Base-by-base conservation (phyloP, 2,888 invertebrate genomes). In the Lasius platythorax region DNA sequence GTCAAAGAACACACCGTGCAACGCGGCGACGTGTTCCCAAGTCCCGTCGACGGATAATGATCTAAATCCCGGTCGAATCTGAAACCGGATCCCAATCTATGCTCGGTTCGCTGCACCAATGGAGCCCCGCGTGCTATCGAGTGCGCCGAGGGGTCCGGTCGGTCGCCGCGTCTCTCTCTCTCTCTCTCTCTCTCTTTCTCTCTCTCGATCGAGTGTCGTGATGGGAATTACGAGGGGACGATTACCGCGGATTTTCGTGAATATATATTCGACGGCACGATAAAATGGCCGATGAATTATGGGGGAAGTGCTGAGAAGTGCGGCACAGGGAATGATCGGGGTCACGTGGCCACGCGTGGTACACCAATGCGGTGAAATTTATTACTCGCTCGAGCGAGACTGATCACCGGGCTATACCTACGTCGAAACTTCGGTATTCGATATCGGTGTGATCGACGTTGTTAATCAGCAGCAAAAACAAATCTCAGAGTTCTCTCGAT, bases 281-380 rank as follows among this genome's bases (percentile, higher is more conserved):
- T 92, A 92, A 91, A 91, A 90, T 90, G 90, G 89, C 88, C 86
- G 90, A 91, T 91, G 92, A 92, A 90, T 91, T 91, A 91, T 88
- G 87, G 87, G 75, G 70, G 58, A 85, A 79, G 87, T 76, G 82
- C 82, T 81, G 78, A 83, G 83, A 84, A 82, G 72, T 68, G 85
- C 66, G 63, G 84, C 85, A 50, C 50, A 82, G 87, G 85, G 83
- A 82, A 64, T 85, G 82, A 91, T 83, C 84, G 85, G 67, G 88
- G 91, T 92, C 92, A 90, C 92, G 92, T 91, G 92, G 88, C 50
- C 90, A 81, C 81, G 85, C 86, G 82, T 70, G 88, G 86, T 87
- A 75, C 87, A 85, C 84, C 90, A 83, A 87, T 89, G 90, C 88
- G 86, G 87, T 87, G 87, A 91, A 90, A 92, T 92, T 92, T 92